These are phyloP conservation scores for Stigmatopora argus DNA, from an alignment of 2,113 vertebrate genomes.

Conservation along the genomic window DNA sequence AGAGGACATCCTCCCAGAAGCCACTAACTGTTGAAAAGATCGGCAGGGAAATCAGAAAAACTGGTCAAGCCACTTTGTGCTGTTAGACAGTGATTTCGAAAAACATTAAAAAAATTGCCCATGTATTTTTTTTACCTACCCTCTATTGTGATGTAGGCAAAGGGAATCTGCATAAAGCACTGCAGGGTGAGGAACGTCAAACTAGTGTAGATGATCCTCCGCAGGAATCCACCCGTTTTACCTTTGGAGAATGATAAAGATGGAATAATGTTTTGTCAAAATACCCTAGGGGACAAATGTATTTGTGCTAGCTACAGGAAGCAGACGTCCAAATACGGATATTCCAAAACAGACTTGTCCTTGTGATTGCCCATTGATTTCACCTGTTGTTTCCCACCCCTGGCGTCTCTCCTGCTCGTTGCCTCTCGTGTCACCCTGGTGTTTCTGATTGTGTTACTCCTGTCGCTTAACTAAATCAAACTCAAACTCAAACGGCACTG, in stretches of 20 bases:
- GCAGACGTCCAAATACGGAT: too few species aligned
- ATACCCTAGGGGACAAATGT: too few species aligned
- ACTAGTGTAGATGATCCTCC: constrained; percentile 52
- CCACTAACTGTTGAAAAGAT: constrained; percentile 56
- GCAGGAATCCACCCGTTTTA: constrained; percentile 60
- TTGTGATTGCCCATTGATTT: too few species aligned
- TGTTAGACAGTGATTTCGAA: background rate
- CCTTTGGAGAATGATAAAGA: constrained; percentile 38
- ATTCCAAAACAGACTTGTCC: too few species aligned
- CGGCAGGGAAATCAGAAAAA: background rate
- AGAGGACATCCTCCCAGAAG: constrained; percentile 64
- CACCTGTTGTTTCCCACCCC: too few species aligned
- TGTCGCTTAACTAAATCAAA: too few species aligned
- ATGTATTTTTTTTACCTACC: constrained; percentile 38
- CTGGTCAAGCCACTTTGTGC: background rate
- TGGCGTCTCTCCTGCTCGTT: too few species aligned
- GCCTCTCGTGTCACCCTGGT: too few species aligned
- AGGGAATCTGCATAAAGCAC: constrained; percentile 69
- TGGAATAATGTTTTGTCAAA: too few species aligned
- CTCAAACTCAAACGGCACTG: too few species aligned
- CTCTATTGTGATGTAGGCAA: constrained; percentile 59
- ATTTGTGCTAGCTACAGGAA: too few species aligned
- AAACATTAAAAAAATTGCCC: background rate
- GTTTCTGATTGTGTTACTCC: too few species aligned
- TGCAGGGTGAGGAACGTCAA: constrained; percentile 66